These are phyloP conservation scores for Pyrochroa serraticornis DNA, from an alignment of 2,888 invertebrate species.

Conservation along the genomic window DNA sequence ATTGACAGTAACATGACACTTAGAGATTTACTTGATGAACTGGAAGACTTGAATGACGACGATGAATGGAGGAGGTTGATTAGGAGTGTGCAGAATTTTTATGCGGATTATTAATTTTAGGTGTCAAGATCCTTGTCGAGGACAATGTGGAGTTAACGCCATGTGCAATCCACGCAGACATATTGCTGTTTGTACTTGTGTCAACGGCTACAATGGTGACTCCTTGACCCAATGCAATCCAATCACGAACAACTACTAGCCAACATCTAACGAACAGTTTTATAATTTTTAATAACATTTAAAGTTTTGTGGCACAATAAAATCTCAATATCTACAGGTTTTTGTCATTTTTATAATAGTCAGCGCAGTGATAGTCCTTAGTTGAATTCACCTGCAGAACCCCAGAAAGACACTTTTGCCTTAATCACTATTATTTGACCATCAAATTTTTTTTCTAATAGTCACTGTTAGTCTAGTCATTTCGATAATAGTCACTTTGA, in stretches of 20 bases:
- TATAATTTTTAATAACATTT: no score
- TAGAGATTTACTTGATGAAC: constrained; percentile 45
- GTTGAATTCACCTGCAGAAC: no score
- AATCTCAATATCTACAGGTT: no score
- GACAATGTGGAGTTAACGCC: constrained; percentile 79
- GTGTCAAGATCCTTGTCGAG: constrained; percentile 72
- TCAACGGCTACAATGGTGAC: constrained; percentile 69
- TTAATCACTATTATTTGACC: no score
- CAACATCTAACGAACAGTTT: no score
- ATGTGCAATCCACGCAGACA: constrained; percentile 77
- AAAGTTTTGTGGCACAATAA: no score
- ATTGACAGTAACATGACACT: constrained; percentile 41
- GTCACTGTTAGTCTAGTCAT: no score
- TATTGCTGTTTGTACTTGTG: constrained; percentile 83
- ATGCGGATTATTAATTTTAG: constrained; percentile 44
- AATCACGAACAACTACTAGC: constrained; percentile 8
- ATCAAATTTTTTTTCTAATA: no score
- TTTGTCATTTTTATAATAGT: no score
- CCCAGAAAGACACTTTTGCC: no score
- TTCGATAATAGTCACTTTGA: no score
- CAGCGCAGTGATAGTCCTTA: no score
- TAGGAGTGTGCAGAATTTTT: constrained; percentile 45
- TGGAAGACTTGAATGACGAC: constrained; percentile 47
- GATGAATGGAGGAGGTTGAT: constrained; percentile 50
- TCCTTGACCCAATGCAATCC: constrained; percentile 62